phyloP scores from a whole-genome alignment of 2,888 invertebrate genomes.

The Eupithecia dodoneata region DNA sequence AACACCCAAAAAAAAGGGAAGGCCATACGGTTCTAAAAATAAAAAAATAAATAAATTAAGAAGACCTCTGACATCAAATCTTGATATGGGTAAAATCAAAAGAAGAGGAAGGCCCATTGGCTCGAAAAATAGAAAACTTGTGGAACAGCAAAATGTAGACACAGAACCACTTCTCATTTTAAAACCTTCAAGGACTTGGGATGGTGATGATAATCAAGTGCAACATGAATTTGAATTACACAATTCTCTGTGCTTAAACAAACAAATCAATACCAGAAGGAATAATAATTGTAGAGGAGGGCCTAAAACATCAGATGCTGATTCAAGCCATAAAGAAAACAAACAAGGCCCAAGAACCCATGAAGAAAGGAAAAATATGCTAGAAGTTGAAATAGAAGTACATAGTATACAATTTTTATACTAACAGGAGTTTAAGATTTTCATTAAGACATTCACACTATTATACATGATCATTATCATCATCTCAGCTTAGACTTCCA shows the following conservation, averaged over 20 bases:
- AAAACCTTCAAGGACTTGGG: not conserved
- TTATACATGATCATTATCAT: not conserved
- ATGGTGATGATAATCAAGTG: not conserved
- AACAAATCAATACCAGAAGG: not conserved
- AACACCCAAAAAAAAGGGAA: conserved; percentile 17
- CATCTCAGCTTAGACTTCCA: conserved; percentile 2
- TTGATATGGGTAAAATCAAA: not conserved
- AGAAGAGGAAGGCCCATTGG: conserved; percentile 13
- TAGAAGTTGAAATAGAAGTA: conserved; percentile 8
- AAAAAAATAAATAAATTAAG: conserved; percentile 3
- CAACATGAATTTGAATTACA: not conserved
- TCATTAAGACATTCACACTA: not conserved
- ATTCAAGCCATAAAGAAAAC: not conserved
- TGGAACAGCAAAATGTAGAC: not conserved
- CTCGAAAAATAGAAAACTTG: not conserved
- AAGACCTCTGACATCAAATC: not conserved
- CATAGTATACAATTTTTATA: conserved; percentile 1
- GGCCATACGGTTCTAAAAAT: conserved; percentile 13
- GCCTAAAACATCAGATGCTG: not conserved
- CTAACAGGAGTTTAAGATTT: not conserved
- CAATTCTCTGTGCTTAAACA: not conserved
- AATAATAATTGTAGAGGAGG: not conserved
- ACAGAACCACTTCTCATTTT: not conserved
- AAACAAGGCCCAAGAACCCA: not conserved
- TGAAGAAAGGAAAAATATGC: not conserved